phyloP scores from a whole-genome alignment of 2,113 vertebrate genomes.

The Kryptolebias marmoratus region DNA sequence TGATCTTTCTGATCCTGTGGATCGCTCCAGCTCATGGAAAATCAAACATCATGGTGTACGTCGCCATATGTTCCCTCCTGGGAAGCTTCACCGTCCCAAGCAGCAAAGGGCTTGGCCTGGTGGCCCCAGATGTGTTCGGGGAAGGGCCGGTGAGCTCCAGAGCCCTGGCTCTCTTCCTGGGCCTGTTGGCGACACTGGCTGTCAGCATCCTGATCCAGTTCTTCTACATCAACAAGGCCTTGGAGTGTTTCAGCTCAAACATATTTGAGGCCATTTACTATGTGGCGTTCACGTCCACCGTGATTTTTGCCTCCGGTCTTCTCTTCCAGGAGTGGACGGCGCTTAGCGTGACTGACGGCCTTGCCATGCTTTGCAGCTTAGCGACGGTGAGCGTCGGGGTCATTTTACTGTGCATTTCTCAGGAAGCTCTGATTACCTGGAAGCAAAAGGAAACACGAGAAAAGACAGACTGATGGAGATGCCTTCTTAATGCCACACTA shows the following conservation, averaged over 20 bases:
- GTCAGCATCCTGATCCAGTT: constrained; percentile 94
- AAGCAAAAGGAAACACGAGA: constrained; percentile 82
- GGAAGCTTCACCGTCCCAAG: constrained; percentile 96
- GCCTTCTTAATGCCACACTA: not conserved
- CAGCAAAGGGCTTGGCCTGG: constrained; percentile 95
- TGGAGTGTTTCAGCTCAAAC: constrained; percentile 91
- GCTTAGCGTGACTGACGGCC: constrained; percentile 85
- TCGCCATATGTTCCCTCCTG: constrained; percentile 93
- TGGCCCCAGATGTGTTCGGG: constrained; percentile 86
- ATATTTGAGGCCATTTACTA: constrained; percentile 96
- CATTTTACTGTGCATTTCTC: constrained; percentile 90
- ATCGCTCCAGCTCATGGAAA: constrained; percentile 88
- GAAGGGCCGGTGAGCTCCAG: constrained; percentile 80
- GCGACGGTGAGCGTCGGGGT: constrained; percentile 90
- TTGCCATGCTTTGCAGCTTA: constrained; percentile 91
- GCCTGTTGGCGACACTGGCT: constrained; percentile 86
- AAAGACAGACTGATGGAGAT: constrained; percentile 76
- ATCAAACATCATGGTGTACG: constrained; percentile 95
- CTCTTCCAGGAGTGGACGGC: constrained; percentile 94
- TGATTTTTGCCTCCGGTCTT: constrained; percentile 90
- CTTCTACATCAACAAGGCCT: constrained; percentile 93
- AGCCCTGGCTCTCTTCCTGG: constrained; percentile 86
- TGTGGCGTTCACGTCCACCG: constrained; percentile 90
- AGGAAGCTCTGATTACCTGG: constrained; percentile 87
- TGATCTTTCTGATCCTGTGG: constrained; percentile 90